A percentile compares a stretch with the other conserved stretches of the same genome.
phyloP scores from a whole-genome alignment of 2,888 invertebrate species.

The Smittia aterrima region DNA sequence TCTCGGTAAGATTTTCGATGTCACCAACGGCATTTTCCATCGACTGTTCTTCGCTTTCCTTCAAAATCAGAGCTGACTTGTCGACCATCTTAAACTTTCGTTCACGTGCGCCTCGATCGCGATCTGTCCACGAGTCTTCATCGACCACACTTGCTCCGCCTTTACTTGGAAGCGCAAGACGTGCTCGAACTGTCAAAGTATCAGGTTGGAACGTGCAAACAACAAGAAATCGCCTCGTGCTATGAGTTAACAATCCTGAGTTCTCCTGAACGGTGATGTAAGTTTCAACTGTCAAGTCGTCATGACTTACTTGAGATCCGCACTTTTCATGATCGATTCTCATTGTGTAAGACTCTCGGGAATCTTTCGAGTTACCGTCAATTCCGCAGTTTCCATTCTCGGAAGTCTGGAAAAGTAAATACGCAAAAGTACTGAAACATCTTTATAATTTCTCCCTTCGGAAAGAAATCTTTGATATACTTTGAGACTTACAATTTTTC shows the following conservation, averaged over 20 bases:
- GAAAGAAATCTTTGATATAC: no score
- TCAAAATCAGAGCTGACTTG: conserved; percentile 51
- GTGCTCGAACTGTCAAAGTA: conserved; percentile 76
- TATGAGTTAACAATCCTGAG: conserved; percentile 77
- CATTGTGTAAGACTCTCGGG: conserved; percentile 70
- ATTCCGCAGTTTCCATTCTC: conserved; percentile 69
- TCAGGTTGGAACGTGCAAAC: conserved; percentile 80
- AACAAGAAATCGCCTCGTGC: conserved; percentile 75
- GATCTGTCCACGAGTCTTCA: conserved; percentile 46
- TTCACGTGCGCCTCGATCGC: conserved; percentile 50
- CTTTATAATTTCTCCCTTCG: no score
- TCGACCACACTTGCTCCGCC: conserved; percentile 52
- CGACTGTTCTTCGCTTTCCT: conserved; percentile 44
- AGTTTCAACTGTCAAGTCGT: conserved; percentile 69
- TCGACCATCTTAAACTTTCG: conserved; percentile 52
- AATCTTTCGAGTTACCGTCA: conserved; percentile 71
- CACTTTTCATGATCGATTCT: conserved; percentile 72
- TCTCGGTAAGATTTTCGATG: conserved; percentile 24
- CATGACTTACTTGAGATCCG: conserved; percentile 72
- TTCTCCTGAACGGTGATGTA: conserved; percentile 82
- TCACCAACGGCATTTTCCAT: conserved; percentile 30
- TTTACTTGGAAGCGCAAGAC: conserved; percentile 67
- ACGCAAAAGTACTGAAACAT: no score
- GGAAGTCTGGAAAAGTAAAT: no score
- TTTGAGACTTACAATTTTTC: conserved; percentile 66